Evolutionary conservation across 2,797 vertebrate genomes (phyloP).

Genomic region (Novumbra hubbsi): DNA sequence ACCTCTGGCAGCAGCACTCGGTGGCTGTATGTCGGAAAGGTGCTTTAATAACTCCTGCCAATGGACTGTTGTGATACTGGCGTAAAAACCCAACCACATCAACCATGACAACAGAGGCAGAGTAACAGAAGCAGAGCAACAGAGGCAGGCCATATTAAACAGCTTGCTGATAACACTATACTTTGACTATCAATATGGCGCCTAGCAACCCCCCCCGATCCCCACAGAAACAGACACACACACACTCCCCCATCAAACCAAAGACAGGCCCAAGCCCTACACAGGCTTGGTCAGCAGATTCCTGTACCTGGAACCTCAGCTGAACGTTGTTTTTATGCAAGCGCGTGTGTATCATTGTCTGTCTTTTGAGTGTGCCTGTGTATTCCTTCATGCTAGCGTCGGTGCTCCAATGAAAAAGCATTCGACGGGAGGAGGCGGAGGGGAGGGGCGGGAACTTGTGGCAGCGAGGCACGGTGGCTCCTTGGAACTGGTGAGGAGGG

Average conservation of each 20-base stretch:
- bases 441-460: constrained; percentile 52
- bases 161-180: constrained; percentile 66
- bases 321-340: not conserved
- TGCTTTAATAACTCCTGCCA: not conserved
- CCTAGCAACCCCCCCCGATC: constrained; percentile 60
- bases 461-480: constrained; percentile 65
- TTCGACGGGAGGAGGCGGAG: not conserved
- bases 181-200: constrained; percentile 62
- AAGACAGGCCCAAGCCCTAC: constrained; percentile 58
- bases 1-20: not conserved
- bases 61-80: constrained; percentile 6
- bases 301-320: constrained; percentile 68
- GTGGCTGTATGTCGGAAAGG: not conserved
- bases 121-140: constrained; percentile 29
- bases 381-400: not conserved
- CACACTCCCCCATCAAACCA: constrained; percentile 52
- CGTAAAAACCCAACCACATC: not conserved
- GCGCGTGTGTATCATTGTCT: constrained; percentile 16
- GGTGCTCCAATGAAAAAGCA: constrained; percentile 33
- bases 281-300: constrained; percentile 75
- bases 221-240: constrained; percentile 10
- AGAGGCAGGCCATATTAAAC: constrained; percentile 58
- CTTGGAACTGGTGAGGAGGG: constrained; percentile 61
- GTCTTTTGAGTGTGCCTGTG: constrained; percentile 21
- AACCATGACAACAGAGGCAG: constrained; percentile 11